phyloP scores from a whole-genome alignment of 2,113 vertebrate genomes.

The Alligator sinensis region DNA sequence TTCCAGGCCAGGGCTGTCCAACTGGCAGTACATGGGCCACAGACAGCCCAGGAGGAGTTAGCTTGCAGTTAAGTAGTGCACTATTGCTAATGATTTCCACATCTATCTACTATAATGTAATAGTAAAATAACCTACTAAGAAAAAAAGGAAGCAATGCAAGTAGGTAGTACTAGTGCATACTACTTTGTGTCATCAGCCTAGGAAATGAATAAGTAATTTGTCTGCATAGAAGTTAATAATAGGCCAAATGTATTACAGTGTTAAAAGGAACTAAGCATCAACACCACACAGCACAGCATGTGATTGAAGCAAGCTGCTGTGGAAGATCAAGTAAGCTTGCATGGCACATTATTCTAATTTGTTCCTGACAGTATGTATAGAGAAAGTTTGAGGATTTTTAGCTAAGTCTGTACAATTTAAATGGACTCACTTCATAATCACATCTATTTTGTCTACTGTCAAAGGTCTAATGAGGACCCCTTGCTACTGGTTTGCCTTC shows the following conservation, averaged over 20 bases:
- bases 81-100: not conserved
- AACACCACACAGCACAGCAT: not conserved
- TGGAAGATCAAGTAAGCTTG: not conserved
- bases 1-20: not conserved
- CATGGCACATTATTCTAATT: conserved; percentile 27
- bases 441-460: not conserved
- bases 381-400: not conserved
- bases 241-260: not conserved
- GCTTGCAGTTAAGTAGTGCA: not conserved
- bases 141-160: not conserved
- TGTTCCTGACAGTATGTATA: conserved; percentile 11
- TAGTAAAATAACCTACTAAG: not conserved
- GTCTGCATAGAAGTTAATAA: not conserved
- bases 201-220: not conserved
- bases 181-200: not conserved
- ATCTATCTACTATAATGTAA: not conserved
- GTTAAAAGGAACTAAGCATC: fast-evolving
- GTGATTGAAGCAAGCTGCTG: not conserved
- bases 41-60: no score
- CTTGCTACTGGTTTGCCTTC: not conserved
- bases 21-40: no score
- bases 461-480: not conserved
- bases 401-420: not conserved
- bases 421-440: not conserved
- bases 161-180: not conserved